Conservation (phyloP, 2,888 invertebrate species). For the Acronicta psi region DNA sequence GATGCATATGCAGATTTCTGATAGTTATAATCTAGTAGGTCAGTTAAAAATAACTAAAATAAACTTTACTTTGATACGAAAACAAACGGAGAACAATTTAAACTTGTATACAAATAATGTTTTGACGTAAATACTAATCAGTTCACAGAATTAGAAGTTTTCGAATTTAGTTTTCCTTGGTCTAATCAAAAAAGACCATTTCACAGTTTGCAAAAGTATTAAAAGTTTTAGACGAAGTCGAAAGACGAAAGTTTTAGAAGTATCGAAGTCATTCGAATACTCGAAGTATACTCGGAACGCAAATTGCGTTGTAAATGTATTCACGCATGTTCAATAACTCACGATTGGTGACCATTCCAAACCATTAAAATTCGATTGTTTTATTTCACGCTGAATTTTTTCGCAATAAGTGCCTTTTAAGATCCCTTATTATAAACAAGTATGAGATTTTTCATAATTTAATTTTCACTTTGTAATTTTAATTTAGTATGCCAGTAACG, state of each 20-base stretch:
- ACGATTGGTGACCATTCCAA: constrained; percentile 51
- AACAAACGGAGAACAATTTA: constrained; percentile 10
- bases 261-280: constrained; percentile 24
- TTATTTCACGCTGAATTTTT: constrained; percentile 54
- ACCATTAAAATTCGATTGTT: constrained; percentile 54
- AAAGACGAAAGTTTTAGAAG: too few relatives aligned
- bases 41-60: constrained; percentile 6
- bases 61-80: constrained; percentile 4
- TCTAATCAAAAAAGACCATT: constrained; percentile 4
- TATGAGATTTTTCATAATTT: constrained; percentile 16
- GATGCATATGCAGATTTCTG: constrained; percentile 1
- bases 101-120: constrained; percentile 5
- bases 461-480: constrained; percentile 5
- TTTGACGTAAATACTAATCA: constrained; percentile 8
- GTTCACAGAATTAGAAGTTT: not conserved
- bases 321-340: constrained; percentile 56
- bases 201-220: constrained; percentile 19
- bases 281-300: constrained; percentile 31
- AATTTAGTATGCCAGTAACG: too few relatives aligned
- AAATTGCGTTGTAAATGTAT: constrained; percentile 57
- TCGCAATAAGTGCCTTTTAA: constrained; percentile 31
- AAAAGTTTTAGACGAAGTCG: constrained; percentile 22
- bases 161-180: not conserved
- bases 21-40: not conserved
- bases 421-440: constrained; percentile 27